Conservation (phyloP, 2,113 vertebrate genomes). For the Parus major region DNA sequence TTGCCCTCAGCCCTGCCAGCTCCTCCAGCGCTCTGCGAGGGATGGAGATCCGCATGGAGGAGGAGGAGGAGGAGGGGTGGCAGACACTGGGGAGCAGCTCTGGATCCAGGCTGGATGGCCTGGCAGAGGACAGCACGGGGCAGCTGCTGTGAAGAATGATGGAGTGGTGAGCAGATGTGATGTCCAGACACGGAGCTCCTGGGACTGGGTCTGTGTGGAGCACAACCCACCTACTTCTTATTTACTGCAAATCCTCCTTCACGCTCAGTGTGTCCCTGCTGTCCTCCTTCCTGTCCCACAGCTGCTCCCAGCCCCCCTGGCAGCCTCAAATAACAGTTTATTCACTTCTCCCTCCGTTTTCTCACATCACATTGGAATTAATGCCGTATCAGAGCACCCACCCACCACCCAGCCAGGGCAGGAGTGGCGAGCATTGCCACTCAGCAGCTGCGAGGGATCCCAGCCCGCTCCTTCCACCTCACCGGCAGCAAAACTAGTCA, state of each 20-base stretch:
- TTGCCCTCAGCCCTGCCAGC: neutral
- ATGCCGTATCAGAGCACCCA: neutral
- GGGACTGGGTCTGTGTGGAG: neutral
- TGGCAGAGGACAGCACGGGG: rapidly evolving
- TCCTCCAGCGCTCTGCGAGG: neutral
- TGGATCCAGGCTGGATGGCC: rapidly evolving
- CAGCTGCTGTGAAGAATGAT: rapidly evolving
- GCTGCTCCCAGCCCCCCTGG: neutral
- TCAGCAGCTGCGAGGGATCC: neutral
- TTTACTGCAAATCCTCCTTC: neutral
- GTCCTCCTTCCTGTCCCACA: neutral
- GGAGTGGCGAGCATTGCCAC: rapidly evolving
- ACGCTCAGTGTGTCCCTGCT: rapidly evolving
- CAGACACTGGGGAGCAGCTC: rapidly evolving
- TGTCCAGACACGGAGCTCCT: rapidly evolving
- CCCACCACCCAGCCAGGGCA: rapidly evolving
- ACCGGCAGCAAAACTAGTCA: neutral
- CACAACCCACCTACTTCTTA: neutral
- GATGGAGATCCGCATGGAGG: neutral
- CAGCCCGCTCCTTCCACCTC: neutral
- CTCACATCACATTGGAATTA: neutral
- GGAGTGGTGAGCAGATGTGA: neutral
- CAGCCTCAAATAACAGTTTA: neutral
- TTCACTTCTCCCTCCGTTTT: neutral
- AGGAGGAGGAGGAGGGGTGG: neutral